Percentiles rank a stretch among this genome's conserved stretches.
Conservation (phyloP, 2,797 vertebrate species). For the Coracias cyanogaster region DNA sequence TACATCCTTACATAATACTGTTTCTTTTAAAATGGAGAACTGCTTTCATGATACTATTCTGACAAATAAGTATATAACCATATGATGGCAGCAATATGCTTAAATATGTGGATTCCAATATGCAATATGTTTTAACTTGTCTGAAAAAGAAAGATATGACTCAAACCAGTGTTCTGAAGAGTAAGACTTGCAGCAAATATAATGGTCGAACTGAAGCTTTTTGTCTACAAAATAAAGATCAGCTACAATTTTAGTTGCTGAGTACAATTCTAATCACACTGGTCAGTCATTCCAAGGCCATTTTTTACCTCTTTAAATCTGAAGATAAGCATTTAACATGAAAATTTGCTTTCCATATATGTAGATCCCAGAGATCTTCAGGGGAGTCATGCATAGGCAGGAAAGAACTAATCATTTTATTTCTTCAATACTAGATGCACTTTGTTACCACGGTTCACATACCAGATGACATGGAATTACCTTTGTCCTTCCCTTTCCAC, state of each 20-base stretch:
- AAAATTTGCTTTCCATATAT: background rate
- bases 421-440: background rate
- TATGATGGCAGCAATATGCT: constrained; percentile 68
- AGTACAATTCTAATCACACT: background rate
- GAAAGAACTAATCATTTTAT: background rate
- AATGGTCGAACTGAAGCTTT: background rate
- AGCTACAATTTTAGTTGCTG: background rate
- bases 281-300: background rate
- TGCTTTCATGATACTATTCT: background rate
- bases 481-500: background rate
- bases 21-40: background rate
- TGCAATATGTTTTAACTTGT: background rate
- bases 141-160: background rate
- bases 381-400: background rate
- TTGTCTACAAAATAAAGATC: background rate
- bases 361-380: background rate
- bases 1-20: background rate
- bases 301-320: background rate
- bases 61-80: constrained; percentile 32
- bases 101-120: background rate
- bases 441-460: background rate
- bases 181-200: background rate
- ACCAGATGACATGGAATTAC: background rate
- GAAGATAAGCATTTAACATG: background rate
- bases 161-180: background rate